Conservation (phyloP, 1,140 invertebrate genomes). For the Drosophila trapezifrons region DNA sequence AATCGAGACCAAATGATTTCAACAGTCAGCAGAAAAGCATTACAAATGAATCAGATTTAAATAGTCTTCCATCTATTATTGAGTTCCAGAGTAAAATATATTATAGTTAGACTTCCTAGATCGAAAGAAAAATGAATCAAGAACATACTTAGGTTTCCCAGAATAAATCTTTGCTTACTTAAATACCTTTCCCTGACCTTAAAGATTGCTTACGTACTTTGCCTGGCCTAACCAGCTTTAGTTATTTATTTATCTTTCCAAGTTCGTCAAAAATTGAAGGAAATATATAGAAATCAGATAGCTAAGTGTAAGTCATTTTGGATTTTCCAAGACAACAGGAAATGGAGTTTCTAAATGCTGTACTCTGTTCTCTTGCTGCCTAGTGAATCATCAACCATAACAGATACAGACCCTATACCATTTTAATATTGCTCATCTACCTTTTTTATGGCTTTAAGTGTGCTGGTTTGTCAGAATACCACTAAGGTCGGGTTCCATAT, state of each 20-base stretch:
- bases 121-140: background rate
- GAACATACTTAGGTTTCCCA: too few species aligned
- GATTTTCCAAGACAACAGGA: background rate
- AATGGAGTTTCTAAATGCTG: background rate
- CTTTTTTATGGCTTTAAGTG: background rate
- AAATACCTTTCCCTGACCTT: too few species aligned
- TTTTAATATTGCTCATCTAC: too few species aligned
- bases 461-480: too few species aligned
- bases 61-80: background rate
- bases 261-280: background rate
- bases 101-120: too few species aligned
- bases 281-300: background rate
- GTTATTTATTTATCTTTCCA: background rate
- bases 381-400: background rate
- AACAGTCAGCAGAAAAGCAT: background rate
- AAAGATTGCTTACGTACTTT: background rate
- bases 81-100: too few species aligned
- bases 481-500: background rate
- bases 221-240: background rate
- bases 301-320: background rate
- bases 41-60: background rate
- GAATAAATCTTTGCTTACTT: too few species aligned
- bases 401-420: background rate
- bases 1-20: background rate
- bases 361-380: background rate